phyloP scores from a whole-genome alignment of 2,113 vertebrate genomes.

The Agapornis roseicollis region DNA sequence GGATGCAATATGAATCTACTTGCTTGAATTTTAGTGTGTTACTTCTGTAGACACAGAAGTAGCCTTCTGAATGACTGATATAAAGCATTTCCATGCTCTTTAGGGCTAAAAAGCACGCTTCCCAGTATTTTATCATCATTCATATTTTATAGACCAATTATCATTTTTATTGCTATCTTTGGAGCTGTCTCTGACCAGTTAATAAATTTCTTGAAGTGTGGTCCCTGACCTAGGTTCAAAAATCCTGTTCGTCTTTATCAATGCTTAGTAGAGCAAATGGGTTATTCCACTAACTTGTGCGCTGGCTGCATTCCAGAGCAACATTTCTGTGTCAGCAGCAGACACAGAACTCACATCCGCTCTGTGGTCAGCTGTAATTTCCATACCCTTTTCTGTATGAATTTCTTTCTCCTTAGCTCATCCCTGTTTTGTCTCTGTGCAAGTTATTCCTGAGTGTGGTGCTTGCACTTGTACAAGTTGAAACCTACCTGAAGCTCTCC shows the following conservation, averaged over 20 bases:
- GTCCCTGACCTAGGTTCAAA: neutral
- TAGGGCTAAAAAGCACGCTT: neutral
- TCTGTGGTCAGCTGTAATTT: neutral
- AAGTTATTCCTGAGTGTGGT: neutral
- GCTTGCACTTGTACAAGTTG: neutral
- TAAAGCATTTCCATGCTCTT: neutral
- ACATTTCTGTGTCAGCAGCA: neutral
- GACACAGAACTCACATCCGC: neutral
- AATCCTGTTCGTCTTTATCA: constrained; percentile 14
- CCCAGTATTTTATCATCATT: neutral
- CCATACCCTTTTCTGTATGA: neutral
- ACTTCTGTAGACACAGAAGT: neutral
- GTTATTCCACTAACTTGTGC: neutral
- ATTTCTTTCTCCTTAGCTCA: neutral
- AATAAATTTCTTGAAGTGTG: neutral
- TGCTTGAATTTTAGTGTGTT: neutral
- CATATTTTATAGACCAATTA: neutral
- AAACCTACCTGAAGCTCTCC: neutral
- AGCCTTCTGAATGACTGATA: neutral
- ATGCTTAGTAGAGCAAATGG: neutral
- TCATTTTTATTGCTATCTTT: constrained; percentile 9
- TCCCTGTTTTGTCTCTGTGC: neutral
- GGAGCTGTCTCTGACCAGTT: neutral
- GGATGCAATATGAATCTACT: neutral
- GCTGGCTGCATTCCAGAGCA: neutral